Conservation (phyloP, 2,797 vertebrate species). For the Meda fulgida region DNA sequence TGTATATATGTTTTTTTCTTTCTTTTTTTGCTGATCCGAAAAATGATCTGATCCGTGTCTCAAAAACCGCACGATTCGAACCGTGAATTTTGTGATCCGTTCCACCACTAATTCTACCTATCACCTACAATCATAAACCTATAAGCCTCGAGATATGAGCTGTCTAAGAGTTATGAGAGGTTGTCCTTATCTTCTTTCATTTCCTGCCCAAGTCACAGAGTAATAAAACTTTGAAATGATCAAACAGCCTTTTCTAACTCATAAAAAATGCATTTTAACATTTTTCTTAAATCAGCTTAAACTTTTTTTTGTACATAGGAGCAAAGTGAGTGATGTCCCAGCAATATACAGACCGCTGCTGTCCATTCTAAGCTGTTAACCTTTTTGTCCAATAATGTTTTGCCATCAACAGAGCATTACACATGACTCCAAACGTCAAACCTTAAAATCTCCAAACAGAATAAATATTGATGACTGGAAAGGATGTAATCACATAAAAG, state of each 20-base stretch:
- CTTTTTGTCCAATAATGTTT: neutral
- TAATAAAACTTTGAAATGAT: slow-evolving; percentile 10
- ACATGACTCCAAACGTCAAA: neutral
- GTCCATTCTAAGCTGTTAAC: neutral
- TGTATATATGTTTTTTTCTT: too few species aligned
- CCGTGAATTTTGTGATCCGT: too few species aligned
- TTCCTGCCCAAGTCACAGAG: slow-evolving; percentile 9
- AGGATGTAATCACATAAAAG: neutral
- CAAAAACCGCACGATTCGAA: too few species aligned
- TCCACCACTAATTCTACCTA: neutral
- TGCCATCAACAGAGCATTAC: neutral
- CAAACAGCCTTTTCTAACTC: neutral
- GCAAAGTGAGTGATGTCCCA: neutral
- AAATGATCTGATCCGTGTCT: too few species aligned
- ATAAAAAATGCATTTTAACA: neutral
- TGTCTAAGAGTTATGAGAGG: neutral
- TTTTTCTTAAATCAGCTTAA: too few species aligned
- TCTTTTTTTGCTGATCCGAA: too few species aligned
- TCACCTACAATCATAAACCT: slow-evolving; percentile 7
- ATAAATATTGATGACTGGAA: neutral
- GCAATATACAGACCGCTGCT: slow-evolving; percentile 1
- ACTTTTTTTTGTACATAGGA: neutral
- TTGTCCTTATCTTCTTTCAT: slow-evolving; percentile 12
- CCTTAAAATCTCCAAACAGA: neutral
- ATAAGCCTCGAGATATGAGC: slow-evolving; percentile 9